Percentiles rank a stretch among this genome's conserved stretches.
Conservation (phyloP, 2,888 invertebrate species). For the Chorisops tibialis region DNA sequence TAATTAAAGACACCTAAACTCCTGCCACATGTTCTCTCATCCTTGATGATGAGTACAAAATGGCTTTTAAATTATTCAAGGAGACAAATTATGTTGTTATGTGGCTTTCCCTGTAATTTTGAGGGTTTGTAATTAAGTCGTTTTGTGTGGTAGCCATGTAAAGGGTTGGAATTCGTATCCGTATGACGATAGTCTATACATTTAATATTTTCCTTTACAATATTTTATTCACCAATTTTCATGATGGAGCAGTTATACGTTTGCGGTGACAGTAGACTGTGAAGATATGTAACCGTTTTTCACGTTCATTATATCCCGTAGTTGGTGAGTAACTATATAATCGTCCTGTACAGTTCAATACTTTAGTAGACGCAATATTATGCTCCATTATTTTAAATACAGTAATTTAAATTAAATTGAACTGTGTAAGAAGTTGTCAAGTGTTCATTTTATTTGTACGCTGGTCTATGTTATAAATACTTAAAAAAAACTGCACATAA, state of each 20-base stretch:
- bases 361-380: conserved; percentile 1
- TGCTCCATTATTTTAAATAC: conserved; percentile 19
- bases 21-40: too few species aligned
- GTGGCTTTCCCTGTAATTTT: conserved; percentile 28
- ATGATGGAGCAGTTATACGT: neutral
- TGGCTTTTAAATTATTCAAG: conserved; percentile 31
- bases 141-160: conserved; percentile 26
- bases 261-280: neutral
- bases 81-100: conserved; percentile 33
- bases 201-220: conserved; percentile 3
- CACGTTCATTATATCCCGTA: neutral
- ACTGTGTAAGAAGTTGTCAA: too few species aligned
- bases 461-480: too few species aligned
- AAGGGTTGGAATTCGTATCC: neutral
- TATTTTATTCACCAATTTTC: conserved; percentile 14
- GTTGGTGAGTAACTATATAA: neutral
- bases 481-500: too few species aligned
- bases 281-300: neutral
- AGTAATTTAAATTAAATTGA: conserved; percentile 5
- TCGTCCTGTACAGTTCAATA: neutral
- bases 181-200: neutral
- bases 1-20: too few species aligned
- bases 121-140: conserved; percentile 31
- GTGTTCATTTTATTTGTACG: too few species aligned
- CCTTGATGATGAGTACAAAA: conserved; percentile 12